These are phyloP conservation scores for Paralvinella palmiformis DNA, from an alignment of 1,140 invertebrate species.

Conservation along the genomic window DNA sequence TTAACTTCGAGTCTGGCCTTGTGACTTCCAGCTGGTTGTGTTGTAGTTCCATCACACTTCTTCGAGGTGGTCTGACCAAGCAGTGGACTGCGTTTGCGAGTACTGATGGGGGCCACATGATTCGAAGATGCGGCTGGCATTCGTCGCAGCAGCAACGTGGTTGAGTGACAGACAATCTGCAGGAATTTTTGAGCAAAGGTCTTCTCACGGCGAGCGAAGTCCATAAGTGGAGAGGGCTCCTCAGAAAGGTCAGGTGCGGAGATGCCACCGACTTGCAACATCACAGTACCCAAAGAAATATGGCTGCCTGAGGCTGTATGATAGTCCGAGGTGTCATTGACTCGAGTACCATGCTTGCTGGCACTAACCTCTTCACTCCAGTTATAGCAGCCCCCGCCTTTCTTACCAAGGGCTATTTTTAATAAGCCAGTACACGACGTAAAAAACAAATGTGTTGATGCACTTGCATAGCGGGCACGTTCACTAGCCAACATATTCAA, in stretches of 20 bases:
- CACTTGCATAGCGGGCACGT: conserved; percentile 41
- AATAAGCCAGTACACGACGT: conserved; percentile 39
- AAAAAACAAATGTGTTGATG: conserved; percentile 41
- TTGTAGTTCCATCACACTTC: not conserved
- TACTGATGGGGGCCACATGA: not conserved
- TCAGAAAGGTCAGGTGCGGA: conserved; percentile 19
- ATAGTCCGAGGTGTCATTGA: conserved; percentile 35
- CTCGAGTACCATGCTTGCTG: not conserved
- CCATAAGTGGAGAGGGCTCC: conserved; percentile 32
- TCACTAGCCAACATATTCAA: conserved; percentile 40
- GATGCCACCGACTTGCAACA: conserved; percentile 33
- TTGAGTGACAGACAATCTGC: conserved; percentile 45
- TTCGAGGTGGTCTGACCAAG: not conserved
- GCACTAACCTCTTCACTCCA: not conserved
- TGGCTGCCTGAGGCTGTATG: conserved; percentile 37
- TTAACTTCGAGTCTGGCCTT: not conserved
- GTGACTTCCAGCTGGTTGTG: not conserved
- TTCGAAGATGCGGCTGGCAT: not conserved
- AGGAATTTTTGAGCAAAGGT: conserved; percentile 46
- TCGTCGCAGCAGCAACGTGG: conserved; percentile 30
- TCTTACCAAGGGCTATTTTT: conserved; percentile 28
- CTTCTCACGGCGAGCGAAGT: conserved; percentile 40
- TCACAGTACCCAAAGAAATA: conserved; percentile 32
- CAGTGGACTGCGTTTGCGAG: not conserved
- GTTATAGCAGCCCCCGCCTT: conserved; percentile 22